phyloP scores from a whole-genome alignment of 2,888 invertebrate genomes.

The Lasioglossum malachurum region DNA sequence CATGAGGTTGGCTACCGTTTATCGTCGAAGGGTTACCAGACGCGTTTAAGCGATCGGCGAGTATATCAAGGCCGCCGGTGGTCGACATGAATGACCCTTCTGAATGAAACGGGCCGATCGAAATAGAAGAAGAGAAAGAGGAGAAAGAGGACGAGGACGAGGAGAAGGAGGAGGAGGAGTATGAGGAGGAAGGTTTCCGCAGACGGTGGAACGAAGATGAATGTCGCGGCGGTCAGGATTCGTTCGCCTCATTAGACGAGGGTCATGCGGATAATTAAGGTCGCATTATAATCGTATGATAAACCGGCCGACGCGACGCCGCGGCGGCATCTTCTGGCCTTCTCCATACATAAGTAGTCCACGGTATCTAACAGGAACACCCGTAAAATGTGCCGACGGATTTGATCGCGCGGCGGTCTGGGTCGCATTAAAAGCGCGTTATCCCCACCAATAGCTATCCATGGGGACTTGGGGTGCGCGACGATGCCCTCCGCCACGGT shows the following conservation, averaged over 20 bases:
- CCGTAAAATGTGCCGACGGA: conserved; percentile 32
- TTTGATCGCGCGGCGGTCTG: conserved; percentile 31
- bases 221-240: conserved; percentile 71
- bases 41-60: conserved; percentile 14
- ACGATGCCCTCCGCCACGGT: conserved; percentile 26
- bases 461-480: neutral
- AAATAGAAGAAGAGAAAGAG: conserved; percentile 31
- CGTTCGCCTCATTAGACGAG: conserved; percentile 72
- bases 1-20: neutral
- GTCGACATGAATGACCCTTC: conserved; percentile 50
- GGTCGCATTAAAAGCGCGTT: conserved; percentile 67
- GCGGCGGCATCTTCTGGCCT: neutral
- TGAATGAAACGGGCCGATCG: conserved; percentile 50
- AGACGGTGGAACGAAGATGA: conserved; percentile 65
- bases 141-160: neutral
- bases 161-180: neutral
- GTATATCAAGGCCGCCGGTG: conserved; percentile 35
- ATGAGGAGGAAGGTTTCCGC: conserved; percentile 34
- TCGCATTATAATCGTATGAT: conserved; percentile 73
- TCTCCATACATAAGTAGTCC: conserved; percentile 29
- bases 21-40: conserved; percentile 33
- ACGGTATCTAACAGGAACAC: conserved; percentile 59
- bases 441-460: conserved; percentile 26
- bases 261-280: conserved; percentile 71
- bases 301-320: conserved; percentile 49